Conservation (phyloP, 2,888 invertebrate species). For the Portevinia maculata region DNA sequence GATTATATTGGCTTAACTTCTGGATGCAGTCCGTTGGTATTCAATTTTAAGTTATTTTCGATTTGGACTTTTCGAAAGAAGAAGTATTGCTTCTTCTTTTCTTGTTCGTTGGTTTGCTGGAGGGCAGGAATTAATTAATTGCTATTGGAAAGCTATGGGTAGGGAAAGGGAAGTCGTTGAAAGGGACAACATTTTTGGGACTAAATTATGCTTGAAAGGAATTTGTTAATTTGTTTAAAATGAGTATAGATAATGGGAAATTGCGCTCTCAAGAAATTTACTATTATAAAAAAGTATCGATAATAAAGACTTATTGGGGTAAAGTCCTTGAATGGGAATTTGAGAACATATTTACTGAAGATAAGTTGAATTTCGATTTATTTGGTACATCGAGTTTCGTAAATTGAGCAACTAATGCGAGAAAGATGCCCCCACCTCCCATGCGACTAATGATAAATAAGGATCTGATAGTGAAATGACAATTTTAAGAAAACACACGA, state of each 20-base stretch:
- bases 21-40: slow-evolving; percentile 68
- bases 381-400: too few species aligned
- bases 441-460: too few species aligned
- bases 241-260: background rate
- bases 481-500: too few species aligned
- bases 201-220: slow-evolving; percentile 48
- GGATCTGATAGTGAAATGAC: too few species aligned
- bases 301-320: background rate
- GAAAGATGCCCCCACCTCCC: too few species aligned
- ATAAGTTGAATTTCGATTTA: background rate
- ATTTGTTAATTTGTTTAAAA: slow-evolving; percentile 33
- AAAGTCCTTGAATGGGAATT: background rate
- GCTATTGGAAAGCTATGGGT: slow-evolving; percentile 39
- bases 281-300: background rate
- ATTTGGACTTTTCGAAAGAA: slow-evolving; percentile 28
- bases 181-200: slow-evolving; percentile 48
- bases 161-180: background rate
- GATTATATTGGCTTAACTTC: slow-evolving; percentile 70
- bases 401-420: too few species aligned
- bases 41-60: slow-evolving; percentile 62
- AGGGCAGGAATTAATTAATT: slow-evolving; percentile 70
- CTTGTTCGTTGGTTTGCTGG: slow-evolving; percentile 12
- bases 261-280: background rate
- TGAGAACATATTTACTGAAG: too few species aligned
- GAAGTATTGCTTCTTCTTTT: slow-evolving; percentile 38